Evolutionary conservation across 2,113 vertebrate species (phyloP).

Genomic region (Pteropus alecto): DNA sequence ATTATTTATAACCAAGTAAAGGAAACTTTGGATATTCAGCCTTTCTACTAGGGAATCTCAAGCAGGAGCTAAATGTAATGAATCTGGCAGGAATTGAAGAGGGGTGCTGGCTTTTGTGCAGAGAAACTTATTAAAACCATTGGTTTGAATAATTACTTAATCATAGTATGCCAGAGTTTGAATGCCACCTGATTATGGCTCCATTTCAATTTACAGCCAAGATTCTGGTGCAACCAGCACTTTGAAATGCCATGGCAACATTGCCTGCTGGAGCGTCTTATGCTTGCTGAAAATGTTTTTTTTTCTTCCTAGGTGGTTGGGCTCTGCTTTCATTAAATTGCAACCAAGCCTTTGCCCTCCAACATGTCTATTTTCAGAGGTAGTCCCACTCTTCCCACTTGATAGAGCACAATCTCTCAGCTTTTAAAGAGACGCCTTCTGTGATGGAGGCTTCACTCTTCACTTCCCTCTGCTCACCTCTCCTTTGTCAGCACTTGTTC

Average conservation of each 20-base stretch:
- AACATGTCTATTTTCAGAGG: background rate
- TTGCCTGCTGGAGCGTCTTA: constrained; percentile 14
- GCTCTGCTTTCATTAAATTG: background rate
- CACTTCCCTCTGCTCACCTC: background rate
- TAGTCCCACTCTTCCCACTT: background rate
- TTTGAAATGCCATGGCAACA: constrained; percentile 65
- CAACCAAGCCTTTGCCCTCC: constrained; percentile 17
- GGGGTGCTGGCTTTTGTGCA: constrained; percentile 38
- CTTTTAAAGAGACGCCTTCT: background rate
- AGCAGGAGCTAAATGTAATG: constrained; percentile 13
- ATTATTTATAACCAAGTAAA: background rate
- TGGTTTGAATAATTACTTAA: constrained; percentile 70
- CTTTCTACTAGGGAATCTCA: constrained; percentile 20
- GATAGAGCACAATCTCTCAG: background rate
- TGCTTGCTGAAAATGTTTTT: background rate
- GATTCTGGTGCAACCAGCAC: constrained; percentile 38
- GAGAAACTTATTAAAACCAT: constrained; percentile 52
- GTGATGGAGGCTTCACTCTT: background rate
- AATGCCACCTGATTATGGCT: constrained; percentile 49
- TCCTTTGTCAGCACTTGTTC: background rate
- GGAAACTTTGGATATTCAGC: background rate
- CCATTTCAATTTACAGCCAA: constrained; percentile 27
- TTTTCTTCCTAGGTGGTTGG: background rate
- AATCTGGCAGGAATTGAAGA: constrained; percentile 2
- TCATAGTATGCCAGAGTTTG: constrained; percentile 43